Percentiles rank a stretch among this genome's conserved stretches.
phyloP scores from a whole-genome alignment of 2,797 vertebrate genomes.

The Macroramphosus scolopax region DNA sequence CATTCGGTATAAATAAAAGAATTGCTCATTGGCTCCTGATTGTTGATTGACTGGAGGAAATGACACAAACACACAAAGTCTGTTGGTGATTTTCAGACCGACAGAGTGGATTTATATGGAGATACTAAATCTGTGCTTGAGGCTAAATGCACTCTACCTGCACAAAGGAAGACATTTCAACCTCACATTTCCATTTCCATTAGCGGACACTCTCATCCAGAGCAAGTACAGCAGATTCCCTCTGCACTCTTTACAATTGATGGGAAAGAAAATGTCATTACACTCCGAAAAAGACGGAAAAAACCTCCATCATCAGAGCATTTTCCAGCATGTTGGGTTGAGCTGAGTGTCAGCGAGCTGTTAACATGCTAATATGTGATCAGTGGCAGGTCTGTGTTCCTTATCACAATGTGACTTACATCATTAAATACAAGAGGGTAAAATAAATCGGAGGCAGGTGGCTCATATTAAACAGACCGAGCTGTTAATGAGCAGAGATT shows the following conservation, averaged over 20 bases:
- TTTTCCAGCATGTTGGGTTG: slow-evolving; percentile 9
- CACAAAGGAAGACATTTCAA: slow-evolving; percentile 49
- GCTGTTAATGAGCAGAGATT: background rate
- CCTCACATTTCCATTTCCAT: slow-evolving; percentile 54
- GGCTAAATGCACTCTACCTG: slow-evolving; percentile 33
- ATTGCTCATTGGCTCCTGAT: background rate
- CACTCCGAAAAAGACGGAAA: background rate
- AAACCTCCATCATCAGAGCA: slow-evolving; percentile 12
- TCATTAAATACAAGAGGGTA: background rate
- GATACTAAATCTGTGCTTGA: slow-evolving; percentile 17
- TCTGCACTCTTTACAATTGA: slow-evolving; percentile 38
- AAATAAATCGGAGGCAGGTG: background rate
- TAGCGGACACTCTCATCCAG: slow-evolving; percentile 45
- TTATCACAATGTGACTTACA: slow-evolving; percentile 1
- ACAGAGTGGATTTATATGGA: background rate
- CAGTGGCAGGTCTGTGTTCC: slow-evolving; percentile 3
- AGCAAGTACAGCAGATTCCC: slow-evolving; percentile 47
- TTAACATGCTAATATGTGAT: slow-evolving; percentile 38
- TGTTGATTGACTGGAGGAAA: background rate
- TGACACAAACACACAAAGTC: background rate
- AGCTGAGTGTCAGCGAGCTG: slow-evolving; percentile 19
- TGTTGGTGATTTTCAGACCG: background rate
- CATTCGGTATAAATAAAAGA: background rate
- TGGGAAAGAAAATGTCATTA: slow-evolving; percentile 36
- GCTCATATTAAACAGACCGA: background rate